These are phyloP conservation scores for Ameiurus melas DNA, from an alignment of 2,113 vertebrate species.

Conservation along the genomic window DNA sequence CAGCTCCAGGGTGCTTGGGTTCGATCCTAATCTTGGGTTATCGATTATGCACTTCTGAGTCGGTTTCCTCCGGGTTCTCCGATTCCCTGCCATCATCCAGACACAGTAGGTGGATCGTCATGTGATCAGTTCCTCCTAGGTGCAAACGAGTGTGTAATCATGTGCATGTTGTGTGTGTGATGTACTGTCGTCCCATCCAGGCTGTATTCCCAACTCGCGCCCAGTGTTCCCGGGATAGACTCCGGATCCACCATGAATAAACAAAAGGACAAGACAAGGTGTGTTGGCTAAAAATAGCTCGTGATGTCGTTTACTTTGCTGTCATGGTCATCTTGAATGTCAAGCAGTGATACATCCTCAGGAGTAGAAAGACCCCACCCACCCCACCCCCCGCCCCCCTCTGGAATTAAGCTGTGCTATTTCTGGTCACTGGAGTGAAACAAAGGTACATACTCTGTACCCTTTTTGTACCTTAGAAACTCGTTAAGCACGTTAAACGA, in stretches of 20 bases:
- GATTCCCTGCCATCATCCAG: neutral
- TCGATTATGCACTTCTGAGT: neutral
- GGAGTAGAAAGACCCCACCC: too few relatives aligned
- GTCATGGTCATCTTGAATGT: neutral
- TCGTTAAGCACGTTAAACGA: too few relatives aligned
- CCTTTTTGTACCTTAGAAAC: neutral
- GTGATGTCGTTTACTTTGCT: too few relatives aligned
- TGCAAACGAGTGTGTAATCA: neutral
- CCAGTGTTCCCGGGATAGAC: neutral
- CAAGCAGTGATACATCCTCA: neutral
- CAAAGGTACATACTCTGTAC: neutral
- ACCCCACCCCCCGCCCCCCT: too few relatives aligned
- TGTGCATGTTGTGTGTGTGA: neutral
- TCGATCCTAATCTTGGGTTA: neutral
- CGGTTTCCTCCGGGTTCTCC: neutral
- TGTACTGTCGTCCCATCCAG: neutral
- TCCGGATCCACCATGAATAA: neutral
- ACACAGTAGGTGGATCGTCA: neutral
- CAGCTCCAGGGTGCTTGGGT: neutral
- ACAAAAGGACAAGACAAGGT: neutral
- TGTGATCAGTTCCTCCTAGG: neutral
- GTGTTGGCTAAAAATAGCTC: too few relatives aligned
- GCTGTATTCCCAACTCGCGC: neutral
- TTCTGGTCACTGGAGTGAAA: neutral
- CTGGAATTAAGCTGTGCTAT: neutral